Evolutionary conservation across 1,140 invertebrate species (phyloP), one percentile per base, ranked within the genome.

Genomic region (Chironomus striatipennis): DNA sequence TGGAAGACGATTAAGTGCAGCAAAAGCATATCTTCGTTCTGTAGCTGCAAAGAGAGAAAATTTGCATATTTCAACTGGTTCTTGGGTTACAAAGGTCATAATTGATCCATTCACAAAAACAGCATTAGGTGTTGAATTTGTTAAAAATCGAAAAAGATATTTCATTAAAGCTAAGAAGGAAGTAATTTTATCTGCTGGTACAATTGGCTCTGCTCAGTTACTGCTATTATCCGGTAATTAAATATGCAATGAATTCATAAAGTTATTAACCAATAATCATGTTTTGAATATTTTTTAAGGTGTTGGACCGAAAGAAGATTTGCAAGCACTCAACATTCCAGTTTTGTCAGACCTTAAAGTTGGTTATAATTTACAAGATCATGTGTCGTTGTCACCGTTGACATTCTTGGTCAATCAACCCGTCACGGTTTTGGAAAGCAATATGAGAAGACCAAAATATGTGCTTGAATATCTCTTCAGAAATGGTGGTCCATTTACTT

Each of bases 181-280:
- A 83, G 92, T 94, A 0, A 90, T 94, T 65, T 79, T 95, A 76
- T 86, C 85, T 76, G 86, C 82, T 78, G 91, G 91, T 5, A 90
- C 91, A 15, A 88, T 94, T 0, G 92, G 90, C 72, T 93, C 91
- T 0, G 93, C 93, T 0, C 92, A 94, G 79, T 82, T 96, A n/a
- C 85, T 96, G 0, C 83, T 96, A 47, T 86, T 94, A 10, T 94
- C 91, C 77, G 47, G 47, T 57, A 57, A 12, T 57, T 15, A 15
- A 57, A n/a, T 12, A 4, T 12, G 47, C 15, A n/a, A 34, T 34
- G 24, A 34, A 34, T 34, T 34, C 5, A 34, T 34, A 5, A 34
- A 34, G 1, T 34, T n/a, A n/a, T n/a, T 34, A 5, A 34, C 24
- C 24, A 34, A n/a, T 34, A 34, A 34, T 34, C 2, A 34, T 34